Evolutionary conservation across 2,888 invertebrate species (phyloP), one percentile per base, ranked within the genome.

Genomic region (Chouioia cunea): DNA sequence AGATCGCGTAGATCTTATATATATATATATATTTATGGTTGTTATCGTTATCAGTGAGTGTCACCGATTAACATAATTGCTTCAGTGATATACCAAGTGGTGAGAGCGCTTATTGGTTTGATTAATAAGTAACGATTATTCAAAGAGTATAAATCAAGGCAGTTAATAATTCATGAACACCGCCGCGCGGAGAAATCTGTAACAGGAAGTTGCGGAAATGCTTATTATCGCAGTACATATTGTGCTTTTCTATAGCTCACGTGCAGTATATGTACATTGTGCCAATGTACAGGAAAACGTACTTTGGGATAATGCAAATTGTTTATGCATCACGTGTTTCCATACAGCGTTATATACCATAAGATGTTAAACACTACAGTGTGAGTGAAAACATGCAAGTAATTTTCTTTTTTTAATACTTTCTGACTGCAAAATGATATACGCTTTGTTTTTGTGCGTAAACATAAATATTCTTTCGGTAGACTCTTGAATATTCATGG

Each of bases 71-170:
- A 60, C 68, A 72, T 68, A 72, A 72, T 68, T 54, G 65, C 46
- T 57, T 23, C 43, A 50, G 65, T 47, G 64, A 71, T 71, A 59
- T 43, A 16, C 36, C 23, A 43, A 16, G 44, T 23, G 64, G 64
- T 52, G 64, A 67, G 71, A 72, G 71, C n/a, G n/a, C n/a, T n/a
- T n/a, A n/a, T 64, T 67, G 64, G 63, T 67, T 71, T 71, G 71
- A 65, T 72, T 72, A 72, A 72, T 72, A 50, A 27, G 67, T 59
- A 54, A 71, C 53, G 43, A 67, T 67, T 67, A 67, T 56, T 64
- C 67, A 53, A 48, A 36, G 67, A 59, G 64, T 60, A 27, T 27
- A 68, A 67, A 65, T 64, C 67, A 36, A 67, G 22, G 53, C 27
- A 12, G 44, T 66, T 71, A 70, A 65, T 64, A 71, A 71, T 72